phyloP scores from a whole-genome alignment of 2,888 invertebrate genomes.

The Eretmocerus hayati region DNA sequence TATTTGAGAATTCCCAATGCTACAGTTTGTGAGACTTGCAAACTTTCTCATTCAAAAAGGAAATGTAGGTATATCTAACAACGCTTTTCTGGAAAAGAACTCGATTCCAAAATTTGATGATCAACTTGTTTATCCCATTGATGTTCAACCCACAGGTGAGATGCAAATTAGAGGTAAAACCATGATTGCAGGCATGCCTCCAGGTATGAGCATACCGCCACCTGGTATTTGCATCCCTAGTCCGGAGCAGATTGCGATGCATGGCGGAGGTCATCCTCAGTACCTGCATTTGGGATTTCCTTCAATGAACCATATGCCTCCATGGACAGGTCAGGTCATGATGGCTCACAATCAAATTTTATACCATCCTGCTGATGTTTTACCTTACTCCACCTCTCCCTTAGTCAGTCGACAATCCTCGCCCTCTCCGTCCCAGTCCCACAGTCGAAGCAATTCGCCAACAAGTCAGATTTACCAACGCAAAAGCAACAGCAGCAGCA shows the following conservation, averaged over 20 bases:
- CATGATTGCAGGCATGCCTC: slow-evolving; percentile 39
- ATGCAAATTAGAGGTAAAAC: slow-evolving; percentile 38
- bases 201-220: slow-evolving; percentile 39
- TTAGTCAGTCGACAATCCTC: slow-evolving; percentile 68
- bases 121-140: too few relatives aligned
- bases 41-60: too few relatives aligned
- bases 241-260: slow-evolving; percentile 40
- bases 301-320: slow-evolving; percentile 39
- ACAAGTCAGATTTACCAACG: slow-evolving; percentile 35
- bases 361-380: slow-evolving; percentile 39
- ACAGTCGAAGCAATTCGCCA: slow-evolving; percentile 44
- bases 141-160: too few relatives aligned
- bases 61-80: too few relatives aligned
- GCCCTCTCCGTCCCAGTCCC: slow-evolving; percentile 62
- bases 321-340: slow-evolving; percentile 43
- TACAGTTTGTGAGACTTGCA: too few relatives aligned
- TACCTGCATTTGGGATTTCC: slow-evolving; percentile 33
- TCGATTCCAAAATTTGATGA: too few relatives aligned
- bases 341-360: slow-evolving; percentile 41
- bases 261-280: slow-evolving; percentile 24
- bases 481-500: not conserved
- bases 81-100: too few relatives aligned
- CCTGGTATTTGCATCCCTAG: slow-evolving; percentile 40
- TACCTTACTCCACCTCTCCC: slow-evolving; percentile 56
- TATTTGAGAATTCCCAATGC: too few relatives aligned